phyloP scores from a whole-genome alignment of 2,888 invertebrate genomes.

The Monochamus alternatus region DNA sequence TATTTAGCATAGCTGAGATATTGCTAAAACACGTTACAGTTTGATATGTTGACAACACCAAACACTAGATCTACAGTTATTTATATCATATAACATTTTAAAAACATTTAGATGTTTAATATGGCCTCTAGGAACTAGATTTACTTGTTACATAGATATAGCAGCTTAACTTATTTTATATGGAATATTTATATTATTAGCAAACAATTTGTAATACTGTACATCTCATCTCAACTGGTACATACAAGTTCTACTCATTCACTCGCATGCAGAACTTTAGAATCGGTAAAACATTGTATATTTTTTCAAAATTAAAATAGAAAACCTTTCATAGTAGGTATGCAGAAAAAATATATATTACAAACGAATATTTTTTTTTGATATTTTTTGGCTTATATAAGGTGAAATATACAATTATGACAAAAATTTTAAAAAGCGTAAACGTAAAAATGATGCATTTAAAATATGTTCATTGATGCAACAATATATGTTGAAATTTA shows the following conservation, averaged over 20 bases:
- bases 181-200: conserved; percentile 61
- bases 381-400: too few relatives aligned
- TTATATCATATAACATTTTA: conserved; percentile 53
- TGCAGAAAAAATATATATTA: too few relatives aligned
- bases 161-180: conserved; percentile 47
- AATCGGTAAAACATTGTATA: neutral
- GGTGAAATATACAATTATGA: too few relatives aligned
- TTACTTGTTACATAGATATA: conserved; percentile 57
- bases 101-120: conserved; percentile 65
- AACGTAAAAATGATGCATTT: too few relatives aligned
- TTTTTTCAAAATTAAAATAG: neutral
- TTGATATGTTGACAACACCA: conserved; percentile 70
- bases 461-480: too few relatives aligned
- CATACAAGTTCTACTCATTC: conserved; percentile 34
- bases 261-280: conserved; percentile 10
- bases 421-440: too few relatives aligned
- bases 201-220: conserved; percentile 68
- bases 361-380: too few relatives aligned
- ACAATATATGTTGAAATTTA: too few relatives aligned
- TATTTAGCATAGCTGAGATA: conserved; percentile 34
- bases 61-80: conserved; percentile 61
- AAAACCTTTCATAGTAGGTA: too few relatives aligned
- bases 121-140: conserved; percentile 67
- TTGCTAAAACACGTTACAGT: conserved; percentile 60
- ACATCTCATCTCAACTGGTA: conserved; percentile 55